Percentiles rank a stretch among this genome's conserved stretches.
Evolutionary conservation across 2,888 invertebrate genomes (phyloP).

Genomic region (Himalopsyche japonica): DNA sequence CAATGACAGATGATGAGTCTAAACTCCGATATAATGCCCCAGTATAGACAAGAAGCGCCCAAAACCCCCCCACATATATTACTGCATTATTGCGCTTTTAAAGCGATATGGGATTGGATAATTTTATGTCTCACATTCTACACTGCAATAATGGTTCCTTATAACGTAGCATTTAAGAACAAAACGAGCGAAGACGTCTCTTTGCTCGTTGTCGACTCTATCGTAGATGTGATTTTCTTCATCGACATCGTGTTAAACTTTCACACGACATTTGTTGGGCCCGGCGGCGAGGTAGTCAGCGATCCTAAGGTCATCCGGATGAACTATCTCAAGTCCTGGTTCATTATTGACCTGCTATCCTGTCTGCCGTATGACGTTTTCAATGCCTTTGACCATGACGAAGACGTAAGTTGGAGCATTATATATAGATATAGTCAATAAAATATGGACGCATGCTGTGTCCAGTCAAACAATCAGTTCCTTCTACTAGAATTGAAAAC

Average conservation of each 20-base stretch:
- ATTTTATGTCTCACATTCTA: conserved; percentile 99
- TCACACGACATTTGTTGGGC: conserved; percentile 99
- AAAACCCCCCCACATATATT: conserved; percentile 99
- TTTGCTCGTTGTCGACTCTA: conserved; percentile 92
- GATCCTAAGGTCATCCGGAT: conserved; percentile 97
- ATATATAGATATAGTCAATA: too few species aligned
- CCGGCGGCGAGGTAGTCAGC: conserved; percentile 94
- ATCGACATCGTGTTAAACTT: conserved; percentile 99
- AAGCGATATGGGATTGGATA: conserved; percentile 99
- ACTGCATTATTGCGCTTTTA: conserved; percentile 99
- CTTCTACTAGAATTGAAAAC: too few species aligned
- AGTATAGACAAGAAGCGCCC: conserved; percentile 98
- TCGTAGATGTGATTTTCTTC: conserved; percentile 99
- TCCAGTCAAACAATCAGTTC: too few species aligned
- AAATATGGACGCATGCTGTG: too few species aligned
- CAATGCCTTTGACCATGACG: conserved; percentile 99
- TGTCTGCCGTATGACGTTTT: conserved; percentile 99
- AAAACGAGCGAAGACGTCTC: conserved; percentile 97
- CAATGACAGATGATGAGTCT: conserved; percentile 87
- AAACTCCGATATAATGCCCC: conserved; percentile 97
- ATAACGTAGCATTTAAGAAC: conserved; percentile 99
- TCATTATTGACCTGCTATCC: conserved; percentile 97
- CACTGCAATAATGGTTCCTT: conserved; percentile 98
- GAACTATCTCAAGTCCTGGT: conserved; percentile 99
- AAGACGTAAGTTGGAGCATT: conserved; percentile 73